phyloP scores from a whole-genome alignment of 2,888 invertebrate genomes.

The Conomelus anceps region DNA sequence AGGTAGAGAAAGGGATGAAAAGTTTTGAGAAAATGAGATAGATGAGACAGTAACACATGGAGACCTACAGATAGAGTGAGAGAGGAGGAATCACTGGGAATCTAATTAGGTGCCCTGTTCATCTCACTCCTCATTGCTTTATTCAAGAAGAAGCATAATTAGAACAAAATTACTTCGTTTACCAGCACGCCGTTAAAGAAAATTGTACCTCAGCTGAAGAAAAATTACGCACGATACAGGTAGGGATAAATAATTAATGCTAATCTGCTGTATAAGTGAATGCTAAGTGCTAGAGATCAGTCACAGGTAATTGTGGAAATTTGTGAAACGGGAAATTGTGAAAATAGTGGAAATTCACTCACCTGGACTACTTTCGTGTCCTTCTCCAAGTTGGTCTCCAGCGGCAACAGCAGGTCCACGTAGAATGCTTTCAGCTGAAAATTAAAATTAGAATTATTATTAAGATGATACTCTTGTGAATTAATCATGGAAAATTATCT shows the following conservation, averaged over 20 bases:
- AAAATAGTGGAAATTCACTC: too few relatives aligned
- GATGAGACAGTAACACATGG: too few relatives aligned
- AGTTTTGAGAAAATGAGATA: neutral
- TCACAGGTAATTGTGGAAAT: too few relatives aligned
- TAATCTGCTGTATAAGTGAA: neutral
- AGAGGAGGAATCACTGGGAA: neutral
- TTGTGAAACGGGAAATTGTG: too few relatives aligned
- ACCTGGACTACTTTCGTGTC: constrained; percentile 90
- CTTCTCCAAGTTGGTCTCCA: constrained; percentile 89
- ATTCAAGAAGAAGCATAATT: neutral
- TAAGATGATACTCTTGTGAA: neutral
- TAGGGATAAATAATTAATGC: neutral
- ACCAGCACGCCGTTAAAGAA: neutral
- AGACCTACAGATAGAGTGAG: neutral
- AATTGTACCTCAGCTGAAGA: neutral
- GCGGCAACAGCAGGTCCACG: constrained; percentile 83
- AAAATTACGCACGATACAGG: neutral
- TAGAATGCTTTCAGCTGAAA: constrained; percentile 86
- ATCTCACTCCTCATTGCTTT: neutral
- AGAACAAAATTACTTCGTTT: neutral
- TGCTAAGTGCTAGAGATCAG: neutral
- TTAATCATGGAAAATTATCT: neutral
- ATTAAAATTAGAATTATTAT: neutral
- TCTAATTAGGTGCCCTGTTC: neutral
- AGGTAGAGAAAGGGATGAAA: neutral